Percentiles rank a stretch among this genome's conserved stretches.
phyloP scores from a whole-genome alignment of 2,888 invertebrate species.

The Apeira syringaria region DNA sequence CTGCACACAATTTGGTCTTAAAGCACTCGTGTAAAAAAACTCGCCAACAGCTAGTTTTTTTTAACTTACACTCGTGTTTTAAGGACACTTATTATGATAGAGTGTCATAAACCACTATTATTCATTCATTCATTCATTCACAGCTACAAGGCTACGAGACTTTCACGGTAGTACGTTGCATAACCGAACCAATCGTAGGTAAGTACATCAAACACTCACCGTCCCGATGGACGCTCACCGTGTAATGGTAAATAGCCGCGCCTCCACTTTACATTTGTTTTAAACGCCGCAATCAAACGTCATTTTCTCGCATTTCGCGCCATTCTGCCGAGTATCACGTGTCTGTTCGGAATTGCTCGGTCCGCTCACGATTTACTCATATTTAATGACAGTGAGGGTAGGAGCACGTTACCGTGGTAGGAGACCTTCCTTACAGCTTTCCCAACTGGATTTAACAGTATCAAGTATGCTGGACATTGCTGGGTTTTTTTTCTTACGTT shows the following conservation, averaged over 20 bases:
- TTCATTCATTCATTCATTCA: too few relatives aligned
- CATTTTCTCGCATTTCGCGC: conserved; percentile 68
- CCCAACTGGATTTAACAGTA: too few relatives aligned
- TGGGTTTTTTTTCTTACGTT: too few relatives aligned
- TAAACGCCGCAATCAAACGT: conserved; percentile 69
- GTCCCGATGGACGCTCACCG: conserved; percentile 10
- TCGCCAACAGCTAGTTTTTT: too few relatives aligned
- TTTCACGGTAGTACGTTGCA: conserved; percentile 8
- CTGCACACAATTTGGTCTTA: too few relatives aligned
- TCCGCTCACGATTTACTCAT: conserved; percentile 33
- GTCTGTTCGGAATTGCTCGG: conserved; percentile 44
- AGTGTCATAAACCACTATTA: too few relatives aligned
- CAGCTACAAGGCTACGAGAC: conserved; percentile 4
- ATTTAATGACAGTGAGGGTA: conserved; percentile 7
- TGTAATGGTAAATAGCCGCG: conserved; percentile 19
- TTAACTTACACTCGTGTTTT: too few relatives aligned
- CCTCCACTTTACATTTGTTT: conserved; percentile 55
- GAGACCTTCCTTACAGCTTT: conserved; percentile 1
- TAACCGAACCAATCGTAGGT: conserved; percentile 18
- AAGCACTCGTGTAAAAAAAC: too few relatives aligned
- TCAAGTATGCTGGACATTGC: too few relatives aligned
- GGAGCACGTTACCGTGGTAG: too few relatives aligned
- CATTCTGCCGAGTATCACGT: conserved; percentile 57
- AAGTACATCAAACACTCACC: conserved; percentile 17
- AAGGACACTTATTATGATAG: too few relatives aligned